A percentile compares a stretch with the other conserved stretches of the same genome.
phyloP scores from a whole-genome alignment of 2,888 invertebrate species.

The Latrodectus hesperus region DNA sequence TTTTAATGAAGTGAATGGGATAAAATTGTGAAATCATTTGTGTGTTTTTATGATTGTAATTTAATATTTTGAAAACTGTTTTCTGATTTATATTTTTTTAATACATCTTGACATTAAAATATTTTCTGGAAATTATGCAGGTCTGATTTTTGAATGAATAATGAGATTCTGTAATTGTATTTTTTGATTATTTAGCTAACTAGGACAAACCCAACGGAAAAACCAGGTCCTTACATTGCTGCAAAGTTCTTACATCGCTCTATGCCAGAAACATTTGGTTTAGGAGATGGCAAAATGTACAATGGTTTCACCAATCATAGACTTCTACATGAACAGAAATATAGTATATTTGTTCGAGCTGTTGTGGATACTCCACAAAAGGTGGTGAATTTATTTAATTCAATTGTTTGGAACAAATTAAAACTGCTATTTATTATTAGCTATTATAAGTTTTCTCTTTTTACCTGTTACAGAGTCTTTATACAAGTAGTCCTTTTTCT shows the following conservation, averaged over 20 bases:
- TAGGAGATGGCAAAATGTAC: constrained; percentile 91
- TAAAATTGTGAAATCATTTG: too few species aligned
- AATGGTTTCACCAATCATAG: constrained; percentile 92
- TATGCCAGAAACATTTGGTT: constrained; percentile 92
- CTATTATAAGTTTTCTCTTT: not conserved
- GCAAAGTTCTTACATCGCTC: constrained; percentile 93
- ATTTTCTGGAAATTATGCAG: not conserved
- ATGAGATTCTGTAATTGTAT: not conserved
- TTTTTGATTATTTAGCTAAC: constrained; percentile 77
- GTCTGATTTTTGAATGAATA: not conserved
- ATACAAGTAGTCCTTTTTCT: constrained; percentile 94
- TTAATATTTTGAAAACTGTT: not conserved
- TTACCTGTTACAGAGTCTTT: constrained; percentile 81
- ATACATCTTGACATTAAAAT: not conserved
- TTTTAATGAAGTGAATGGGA: too few species aligned
- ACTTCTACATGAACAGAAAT: constrained; percentile 86
- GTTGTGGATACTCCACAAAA: constrained; percentile 96
- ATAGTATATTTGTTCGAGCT: constrained; percentile 93
- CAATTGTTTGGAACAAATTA: not conserved
- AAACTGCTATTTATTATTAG: not conserved
- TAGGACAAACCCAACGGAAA: constrained; percentile 77
- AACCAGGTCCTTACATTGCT: constrained; percentile 86
- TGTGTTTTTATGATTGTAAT: too few species aligned
- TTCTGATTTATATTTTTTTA: not conserved
- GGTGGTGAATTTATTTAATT: constrained; percentile 74